Conservation (phyloP, 2,113 vertebrate species). For the Notarius quadriscutis region DNA sequence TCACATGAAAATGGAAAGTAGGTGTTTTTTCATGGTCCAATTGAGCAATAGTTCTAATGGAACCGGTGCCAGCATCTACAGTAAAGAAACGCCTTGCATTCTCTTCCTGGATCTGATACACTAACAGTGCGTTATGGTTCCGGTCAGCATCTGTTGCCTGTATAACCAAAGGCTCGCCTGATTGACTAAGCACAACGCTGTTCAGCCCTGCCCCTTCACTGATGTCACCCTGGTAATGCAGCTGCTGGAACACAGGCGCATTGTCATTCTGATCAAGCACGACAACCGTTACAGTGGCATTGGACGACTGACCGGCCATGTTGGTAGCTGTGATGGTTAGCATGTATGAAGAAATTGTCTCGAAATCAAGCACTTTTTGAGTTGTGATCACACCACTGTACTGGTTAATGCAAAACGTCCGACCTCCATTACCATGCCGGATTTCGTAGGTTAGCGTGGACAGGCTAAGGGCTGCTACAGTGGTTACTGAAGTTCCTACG, state of each 20-base stretch:
- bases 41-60: slow-evolving; percentile 89
- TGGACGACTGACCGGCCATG: slow-evolving; percentile 95
- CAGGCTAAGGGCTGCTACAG: slow-evolving; percentile 87
- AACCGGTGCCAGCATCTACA: slow-evolving; percentile 92
- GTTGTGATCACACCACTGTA: slow-evolving; percentile 93
- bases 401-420: slow-evolving; percentile 87
- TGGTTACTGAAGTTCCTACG: slow-evolving; percentile 85
- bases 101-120: slow-evolving; percentile 94
- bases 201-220: slow-evolving; percentile 90
- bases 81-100: slow-evolving; percentile 92
- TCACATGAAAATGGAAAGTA: slow-evolving; percentile 89
- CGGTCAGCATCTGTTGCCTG: slow-evolving; percentile 88
- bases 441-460: slow-evolving; percentile 91
- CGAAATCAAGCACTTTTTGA: slow-evolving; percentile 84
- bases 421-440: slow-evolving; percentile 81
- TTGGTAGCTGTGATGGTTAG: slow-evolving; percentile 88
- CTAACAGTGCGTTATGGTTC: slow-evolving; percentile 90
- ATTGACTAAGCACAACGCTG: slow-evolving; percentile 82
- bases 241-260: slow-evolving; percentile 85
- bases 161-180: slow-evolving; percentile 85
- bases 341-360: slow-evolving; percentile 77
- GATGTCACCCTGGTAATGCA: slow-evolving; percentile 85
- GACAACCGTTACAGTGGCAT: slow-evolving; percentile 83
- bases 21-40: slow-evolving; percentile 90
- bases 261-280: slow-evolving; percentile 95